Percentiles rank a stretch among this genome's conserved stretches.
phyloP scores from a whole-genome alignment of 2,113 vertebrate species.

The Chloroceryle aenea region DNA sequence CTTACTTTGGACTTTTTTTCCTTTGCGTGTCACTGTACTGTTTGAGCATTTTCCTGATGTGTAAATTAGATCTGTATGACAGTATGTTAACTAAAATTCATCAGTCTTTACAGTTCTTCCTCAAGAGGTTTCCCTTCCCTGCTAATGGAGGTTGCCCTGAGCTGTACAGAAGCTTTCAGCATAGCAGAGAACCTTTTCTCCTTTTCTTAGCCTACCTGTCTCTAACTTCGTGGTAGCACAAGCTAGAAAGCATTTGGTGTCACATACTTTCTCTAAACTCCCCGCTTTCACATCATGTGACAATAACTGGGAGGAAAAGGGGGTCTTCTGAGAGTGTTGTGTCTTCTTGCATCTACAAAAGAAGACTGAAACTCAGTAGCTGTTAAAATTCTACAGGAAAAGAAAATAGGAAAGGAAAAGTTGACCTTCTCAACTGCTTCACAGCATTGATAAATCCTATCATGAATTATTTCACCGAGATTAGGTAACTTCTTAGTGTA shows the following conservation, averaged over 20 bases:
- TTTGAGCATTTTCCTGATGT: slow-evolving; percentile 43
- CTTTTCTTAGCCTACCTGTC: neutral
- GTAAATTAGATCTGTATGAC: slow-evolving; percentile 49
- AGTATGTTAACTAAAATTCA: slow-evolving; percentile 34
- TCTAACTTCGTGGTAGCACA: neutral
- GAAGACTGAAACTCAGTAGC: neutral
- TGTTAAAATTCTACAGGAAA: neutral
- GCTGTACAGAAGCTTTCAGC: neutral
- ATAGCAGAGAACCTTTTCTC: neutral
- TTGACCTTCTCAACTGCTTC: neutral
- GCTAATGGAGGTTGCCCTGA: neutral
- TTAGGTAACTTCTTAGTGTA: neutral
- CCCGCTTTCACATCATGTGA: neutral
- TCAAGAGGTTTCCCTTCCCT: slow-evolving; percentile 25
- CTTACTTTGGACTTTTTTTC: neutral
- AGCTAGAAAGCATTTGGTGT: slow-evolving; percentile 21
- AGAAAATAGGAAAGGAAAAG: neutral
- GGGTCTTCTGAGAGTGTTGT: neutral
- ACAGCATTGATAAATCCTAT: neutral
- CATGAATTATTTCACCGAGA: neutral
- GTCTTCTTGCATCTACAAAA: neutral
- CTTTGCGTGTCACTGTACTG: neutral
- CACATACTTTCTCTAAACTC: neutral
- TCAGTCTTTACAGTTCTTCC: slow-evolving; percentile 9
- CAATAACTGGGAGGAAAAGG: neutral